Evolutionary conservation across 2,888 invertebrate genomes (phyloP).

Genomic region (Netelia inedita): DNA sequence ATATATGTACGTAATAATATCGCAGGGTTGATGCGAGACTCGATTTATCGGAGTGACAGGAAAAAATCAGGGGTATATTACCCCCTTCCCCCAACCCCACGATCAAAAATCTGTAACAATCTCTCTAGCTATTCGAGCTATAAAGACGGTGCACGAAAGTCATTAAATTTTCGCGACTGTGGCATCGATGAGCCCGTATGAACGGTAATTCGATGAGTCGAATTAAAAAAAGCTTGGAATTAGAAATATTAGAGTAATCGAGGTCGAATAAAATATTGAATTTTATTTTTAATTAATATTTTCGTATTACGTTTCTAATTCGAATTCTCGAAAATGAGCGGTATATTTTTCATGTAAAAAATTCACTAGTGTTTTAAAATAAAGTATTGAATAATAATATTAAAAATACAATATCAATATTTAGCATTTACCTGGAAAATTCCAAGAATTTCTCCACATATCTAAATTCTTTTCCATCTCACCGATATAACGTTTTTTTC

Average conservation of each 20-base stretch:
- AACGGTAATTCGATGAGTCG: neutral
- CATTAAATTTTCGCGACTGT: neutral
- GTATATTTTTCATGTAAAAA: no score
- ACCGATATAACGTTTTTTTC: no score
- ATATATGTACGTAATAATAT: neutral
- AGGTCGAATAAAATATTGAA: no score
- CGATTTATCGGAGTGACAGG: conserved; percentile 50
- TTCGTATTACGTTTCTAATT: no score
- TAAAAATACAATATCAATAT: neutral
- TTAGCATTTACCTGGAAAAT: neutral
- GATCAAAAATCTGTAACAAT: conserved; percentile 43
- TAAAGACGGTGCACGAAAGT: conserved; percentile 7
- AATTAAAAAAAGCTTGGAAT: neutral
- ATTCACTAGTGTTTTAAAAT: no score
- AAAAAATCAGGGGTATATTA: conserved; percentile 45
- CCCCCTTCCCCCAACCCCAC: neutral
- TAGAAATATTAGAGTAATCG: no score
- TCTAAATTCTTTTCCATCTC: no score
- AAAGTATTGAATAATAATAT: no score
- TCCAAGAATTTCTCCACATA: no score
- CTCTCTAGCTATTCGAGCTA: conserved; percentile 12
- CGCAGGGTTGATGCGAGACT: conserved; percentile 11
- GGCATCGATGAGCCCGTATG: neutral
- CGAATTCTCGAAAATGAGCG: no score
- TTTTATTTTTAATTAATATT: no score